Evolutionary conservation across 2,113 vertebrate species (phyloP), one percentile per base, ranked within the genome.

Genomic region (Pluvialis apricaria): DNA sequence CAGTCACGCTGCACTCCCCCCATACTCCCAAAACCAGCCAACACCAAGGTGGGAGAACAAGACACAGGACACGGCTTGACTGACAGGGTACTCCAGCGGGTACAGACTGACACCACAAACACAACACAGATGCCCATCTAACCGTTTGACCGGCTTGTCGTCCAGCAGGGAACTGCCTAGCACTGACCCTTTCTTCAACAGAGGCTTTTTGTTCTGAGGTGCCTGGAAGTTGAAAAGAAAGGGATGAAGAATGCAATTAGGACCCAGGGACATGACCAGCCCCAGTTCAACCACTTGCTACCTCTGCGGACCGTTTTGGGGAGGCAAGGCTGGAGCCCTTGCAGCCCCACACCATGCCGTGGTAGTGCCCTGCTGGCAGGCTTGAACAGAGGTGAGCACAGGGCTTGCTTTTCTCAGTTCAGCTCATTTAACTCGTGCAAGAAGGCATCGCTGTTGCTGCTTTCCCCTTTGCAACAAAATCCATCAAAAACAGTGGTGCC

Each of bases 151-250:
- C 2, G 95, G 94, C 92, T 97, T 98, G 94, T 98, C 98, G 16
- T 97, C 96, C 90, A 93, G 97, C 68, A 98, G 91, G 97, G 97
- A 98, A 96, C 98, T 98, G 94, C 98, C 98, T 97, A 98, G 96
- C 92, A 98, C 62, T 97, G 98, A 99, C 73, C 98, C 98, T 95
- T 96, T 98, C 98, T 98, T 99, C 98, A 97, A 76, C 94, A 97
- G 95, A 83, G 86, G 65, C 80, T 97, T 97, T 97, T 70, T 97
- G 97, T 97, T 92, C 79, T 98, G 96, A 94, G 94, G 94, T 19
- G n/a, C 98, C 98, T 99, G 92, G 52, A 97, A 95, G 60, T 94
- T 60, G 85, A 94, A 96, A 92, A 95, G 96, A 96, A 97, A 96
- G 57, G 77, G 58, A 89, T 73, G 86, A 89, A 85, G 58, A 87